Evolutionary conservation across 2,888 invertebrate species (phyloP), one percentile per base, ranked within the genome.

Genomic region (Drosophila prolongata): DNA sequence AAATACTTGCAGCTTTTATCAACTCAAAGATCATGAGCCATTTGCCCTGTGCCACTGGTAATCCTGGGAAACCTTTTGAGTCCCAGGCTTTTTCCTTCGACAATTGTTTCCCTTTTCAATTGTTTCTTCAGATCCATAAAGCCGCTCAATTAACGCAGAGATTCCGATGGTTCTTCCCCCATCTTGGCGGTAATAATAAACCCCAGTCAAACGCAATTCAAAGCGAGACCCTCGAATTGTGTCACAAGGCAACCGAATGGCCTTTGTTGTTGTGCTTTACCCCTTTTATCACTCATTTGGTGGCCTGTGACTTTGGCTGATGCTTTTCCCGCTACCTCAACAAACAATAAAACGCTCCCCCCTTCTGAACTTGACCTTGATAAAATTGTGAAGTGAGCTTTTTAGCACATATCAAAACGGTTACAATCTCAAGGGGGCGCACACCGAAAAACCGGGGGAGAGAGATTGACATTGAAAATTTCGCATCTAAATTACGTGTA

Each of bases 391-490:
- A 81, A 87, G 85, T 89, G 87, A 84, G 85, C 87, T 89, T 86
- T 86, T 89, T 79, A 84, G 76, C 80, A 87, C 87, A 87, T 79
- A 87, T 85, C 87, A 87, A 81, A 86, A 81, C 71, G 79, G 84
- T 79, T 73, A 84, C 87, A 88, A n/a, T 83, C 84, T 89, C 87
- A 87, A 80, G 79, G 80, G 56, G 52, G 46, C 46, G 6, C 52
- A 42, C 43, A 44, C 46, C 8, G 47, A 47, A 30, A 10, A 35
- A 13, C 27, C 27, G 44, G 47, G 44, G 16, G 38, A 6, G 34
- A n/a, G n/a, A 16, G 59, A 74, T 73, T 88, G 90, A 89, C 88
- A 88, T 88, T 90, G 88, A 88, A 88, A 88, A 85, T 78, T 77
- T 79, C 70, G 88, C 88, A 80, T 65, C 80, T 72, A 78, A 89